A percentile compares a stretch with the other conserved stretches of the same genome.
These are phyloP conservation scores for Acrocephalus scirpaceus DNA, from an alignment of 2,797 vertebrate species.

Conservation along the genomic window DNA sequence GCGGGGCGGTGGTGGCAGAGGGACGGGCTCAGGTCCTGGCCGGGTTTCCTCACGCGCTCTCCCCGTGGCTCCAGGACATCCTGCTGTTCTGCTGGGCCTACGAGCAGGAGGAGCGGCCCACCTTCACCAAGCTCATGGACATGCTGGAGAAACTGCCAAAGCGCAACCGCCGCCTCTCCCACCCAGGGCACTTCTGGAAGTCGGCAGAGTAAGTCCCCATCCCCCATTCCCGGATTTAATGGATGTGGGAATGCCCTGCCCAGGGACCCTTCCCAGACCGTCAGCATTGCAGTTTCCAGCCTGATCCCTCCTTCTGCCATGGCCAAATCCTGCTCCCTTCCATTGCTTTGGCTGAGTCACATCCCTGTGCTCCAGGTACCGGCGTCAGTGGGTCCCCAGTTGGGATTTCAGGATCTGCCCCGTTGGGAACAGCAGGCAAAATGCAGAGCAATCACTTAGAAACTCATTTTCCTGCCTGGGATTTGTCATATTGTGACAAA, in stretches of 20 bases:
- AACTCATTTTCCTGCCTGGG: not conserved
- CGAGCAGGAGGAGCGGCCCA: constrained; percentile 94
- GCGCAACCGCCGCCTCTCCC: constrained; percentile 98
- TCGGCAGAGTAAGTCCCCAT: constrained; percentile 92
- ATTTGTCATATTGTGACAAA: not conserved
- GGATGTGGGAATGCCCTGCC: not conserved
- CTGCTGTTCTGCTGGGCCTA: constrained; percentile 96
- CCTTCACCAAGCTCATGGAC: constrained; percentile 98
- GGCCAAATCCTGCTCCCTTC: not conserved
- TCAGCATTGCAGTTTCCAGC: not conserved
- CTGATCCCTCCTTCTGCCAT: accelerated
- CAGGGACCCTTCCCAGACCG: not conserved
- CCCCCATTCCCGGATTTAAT: not conserved
- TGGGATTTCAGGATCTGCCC: not conserved
- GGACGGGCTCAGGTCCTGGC: not conserved
- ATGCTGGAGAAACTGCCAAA: constrained; percentile 99
- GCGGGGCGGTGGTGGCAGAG: too few species aligned
- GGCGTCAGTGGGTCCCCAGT: not conserved
- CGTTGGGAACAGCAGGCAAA: not conserved
- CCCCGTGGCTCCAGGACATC: constrained; percentile 85
- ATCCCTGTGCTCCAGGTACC: not conserved
- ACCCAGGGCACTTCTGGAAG: constrained; percentile 99
- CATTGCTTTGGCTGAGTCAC: not conserved
- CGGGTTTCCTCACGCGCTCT: accelerated
- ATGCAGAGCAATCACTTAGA: not conserved